phyloP scores from a whole-genome alignment of 2,888 invertebrate species.

The Pheosia gnoma region DNA sequence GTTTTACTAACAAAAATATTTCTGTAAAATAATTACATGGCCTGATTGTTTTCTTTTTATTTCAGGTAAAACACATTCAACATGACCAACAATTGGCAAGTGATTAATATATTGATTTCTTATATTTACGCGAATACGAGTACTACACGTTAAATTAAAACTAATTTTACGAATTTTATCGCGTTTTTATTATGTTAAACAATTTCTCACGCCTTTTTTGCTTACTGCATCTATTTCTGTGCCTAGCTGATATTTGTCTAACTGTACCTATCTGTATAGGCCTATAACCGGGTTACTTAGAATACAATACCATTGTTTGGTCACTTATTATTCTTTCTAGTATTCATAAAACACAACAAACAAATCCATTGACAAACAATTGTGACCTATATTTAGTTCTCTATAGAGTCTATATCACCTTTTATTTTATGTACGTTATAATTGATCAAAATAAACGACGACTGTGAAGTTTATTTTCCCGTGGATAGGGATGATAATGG shows the following conservation, averaged over 20 bases:
- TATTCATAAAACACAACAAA: constrained; percentile 27
- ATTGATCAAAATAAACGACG: constrained; percentile 5
- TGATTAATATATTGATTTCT: neutral
- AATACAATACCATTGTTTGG: constrained; percentile 58
- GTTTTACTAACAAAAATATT: neutral
- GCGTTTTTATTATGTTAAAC: too few relatives aligned
- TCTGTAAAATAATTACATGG: neutral
- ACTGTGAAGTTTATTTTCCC: neutral
- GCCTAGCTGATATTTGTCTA: neutral
- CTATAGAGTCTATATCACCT: constrained; percentile 17
- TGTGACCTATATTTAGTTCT: constrained; percentile 19
- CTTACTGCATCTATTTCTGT: neutral
- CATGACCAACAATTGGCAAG: neutral
- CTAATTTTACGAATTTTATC: too few relatives aligned
- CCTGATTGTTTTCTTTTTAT: constrained; percentile 9
- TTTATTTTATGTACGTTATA: neutral
- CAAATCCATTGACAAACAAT: constrained; percentile 21
- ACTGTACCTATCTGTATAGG: constrained; percentile 3
- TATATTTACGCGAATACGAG: constrained; percentile 16
- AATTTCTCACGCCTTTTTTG: neutral
- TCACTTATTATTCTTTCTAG: constrained; percentile 27
- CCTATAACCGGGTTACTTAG: constrained; percentile 51
- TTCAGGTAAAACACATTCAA: constrained; percentile 25
- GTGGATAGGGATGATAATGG: neutral
- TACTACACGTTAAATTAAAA: neutral